phyloP scores from a whole-genome alignment of 2,888 invertebrate genomes.

The Acrobasis consociella region DNA sequence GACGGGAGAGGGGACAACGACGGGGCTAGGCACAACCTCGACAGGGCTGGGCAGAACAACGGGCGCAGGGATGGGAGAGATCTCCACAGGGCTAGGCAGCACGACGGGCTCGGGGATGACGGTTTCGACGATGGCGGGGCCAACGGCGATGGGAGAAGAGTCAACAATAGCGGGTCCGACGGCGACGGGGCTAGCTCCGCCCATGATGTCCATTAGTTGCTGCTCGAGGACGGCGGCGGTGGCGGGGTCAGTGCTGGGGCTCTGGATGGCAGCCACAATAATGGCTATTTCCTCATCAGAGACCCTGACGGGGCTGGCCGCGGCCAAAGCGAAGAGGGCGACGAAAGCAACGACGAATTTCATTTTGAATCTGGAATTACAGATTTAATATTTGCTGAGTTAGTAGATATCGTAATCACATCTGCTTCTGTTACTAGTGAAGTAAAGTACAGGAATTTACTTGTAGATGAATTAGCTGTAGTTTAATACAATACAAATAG shows the following conservation, averaged over 20 bases:
- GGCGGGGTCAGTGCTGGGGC: conserved; percentile 32
- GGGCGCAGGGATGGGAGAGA: background rate
- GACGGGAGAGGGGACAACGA: conserved; percentile 7
- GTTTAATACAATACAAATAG: too few relatives aligned
- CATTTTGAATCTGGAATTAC: conserved; percentile 26
- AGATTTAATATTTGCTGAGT: background rate
- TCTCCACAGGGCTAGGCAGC: background rate
- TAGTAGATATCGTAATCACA: too few relatives aligned
- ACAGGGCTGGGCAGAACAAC: conserved; percentile 6
- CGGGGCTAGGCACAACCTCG: conserved; percentile 4
- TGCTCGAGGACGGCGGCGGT: conserved; percentile 28
- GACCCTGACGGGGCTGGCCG: conserved; percentile 21
- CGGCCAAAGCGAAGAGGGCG: conserved; percentile 27
- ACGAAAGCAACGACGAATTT: conserved; percentile 29
- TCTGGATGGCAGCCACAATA: conserved; percentile 31
- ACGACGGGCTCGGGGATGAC: background rate
- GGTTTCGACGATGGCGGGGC: background rate
- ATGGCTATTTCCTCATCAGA: conserved; percentile 26
- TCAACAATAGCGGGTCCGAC: conserved; percentile 16
- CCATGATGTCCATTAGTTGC: conserved; percentile 13
- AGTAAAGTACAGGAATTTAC: too few relatives aligned
- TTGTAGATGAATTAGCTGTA: too few relatives aligned
- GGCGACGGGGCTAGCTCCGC: conserved; percentile 5
- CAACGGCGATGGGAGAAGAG: background rate
- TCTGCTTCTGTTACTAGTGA: too few relatives aligned